Evolutionary conservation across 2,888 invertebrate species (phyloP), one percentile per base, ranked within the genome.

Genomic region (Loripinus fragilis): DNA sequence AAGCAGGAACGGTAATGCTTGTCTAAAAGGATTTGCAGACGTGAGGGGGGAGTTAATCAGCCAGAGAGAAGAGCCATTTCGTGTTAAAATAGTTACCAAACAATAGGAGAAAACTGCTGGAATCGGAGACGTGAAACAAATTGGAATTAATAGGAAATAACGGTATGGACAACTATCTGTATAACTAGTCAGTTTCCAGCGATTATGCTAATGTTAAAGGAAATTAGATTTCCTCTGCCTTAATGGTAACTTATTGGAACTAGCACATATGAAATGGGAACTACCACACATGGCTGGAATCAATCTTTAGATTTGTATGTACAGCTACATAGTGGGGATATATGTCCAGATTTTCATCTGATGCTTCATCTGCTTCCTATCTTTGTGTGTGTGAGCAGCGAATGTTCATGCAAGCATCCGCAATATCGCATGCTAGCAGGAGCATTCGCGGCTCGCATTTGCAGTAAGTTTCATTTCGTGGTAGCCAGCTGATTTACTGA

Each of bases 71-170:
- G 45, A 41, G 67, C 67, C 45, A 45, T 67, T 67, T 67, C 67
- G 67, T 67, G 67, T 67, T 67, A 67, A 67, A 45, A 42, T 67
- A 42, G 67, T 67, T 67, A 67, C 67, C 41, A 67, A 67, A 67
- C 67, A 67, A 67, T 67, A 42, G 67, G 28, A 33, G 67, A 67
- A 65, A 67, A 41, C 45, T 42, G 17, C n/a, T 38, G 41, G 41
- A 45, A 28, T 41, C 45, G 45, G 17, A 45, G 45, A n/a, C 1
- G 15, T 67, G 67, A 67, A 41, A 67, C 67, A 67, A 67, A 67
- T 67, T 67, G 67, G 41, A 41, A 42, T 45, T 67, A 67, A 42
- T 67, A 67, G 67, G 67, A 67, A 67, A 45, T 67, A 42, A 67
- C 25, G 42, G 33, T 33, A 17, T n/a, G 60, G 60, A 60, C 60